Conservation (phyloP, 2,888 invertebrate genomes). For the Parnassius smintheus region DNA sequence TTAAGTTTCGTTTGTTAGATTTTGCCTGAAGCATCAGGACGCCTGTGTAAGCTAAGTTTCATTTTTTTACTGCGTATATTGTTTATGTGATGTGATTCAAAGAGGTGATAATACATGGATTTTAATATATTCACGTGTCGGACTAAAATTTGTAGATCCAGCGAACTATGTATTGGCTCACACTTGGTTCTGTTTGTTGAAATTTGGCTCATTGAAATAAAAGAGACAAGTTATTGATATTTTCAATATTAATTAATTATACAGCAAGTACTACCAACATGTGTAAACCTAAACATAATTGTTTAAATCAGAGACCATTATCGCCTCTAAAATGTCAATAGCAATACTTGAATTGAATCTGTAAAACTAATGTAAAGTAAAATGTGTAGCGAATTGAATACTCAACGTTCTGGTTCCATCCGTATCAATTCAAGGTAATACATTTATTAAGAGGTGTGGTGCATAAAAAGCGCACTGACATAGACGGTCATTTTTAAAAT, state of each 20-base stretch:
- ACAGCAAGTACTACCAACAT: constrained; percentile 24
- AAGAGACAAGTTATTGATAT: too few species aligned
- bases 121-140: constrained; percentile 20
- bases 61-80: constrained; percentile 34
- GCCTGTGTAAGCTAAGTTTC: constrained; percentile 10
- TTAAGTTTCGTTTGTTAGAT: constrained; percentile 52
- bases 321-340: background rate
- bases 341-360: constrained; percentile 1
- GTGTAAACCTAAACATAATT: constrained; percentile 27
- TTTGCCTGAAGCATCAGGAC: constrained; percentile 32
- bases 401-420: constrained; percentile 72
- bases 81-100: constrained; percentile 42
- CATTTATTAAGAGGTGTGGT: constrained; percentile 48
- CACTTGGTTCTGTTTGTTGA: too few species aligned
- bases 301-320: background rate
- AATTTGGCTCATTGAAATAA: too few species aligned
- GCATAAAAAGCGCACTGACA: constrained; percentile 23
- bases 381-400: constrained; percentile 64
- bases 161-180: too few species aligned
- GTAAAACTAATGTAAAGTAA: constrained; percentile 33
- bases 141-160: constrained; percentile 8
- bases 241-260: too few species aligned
- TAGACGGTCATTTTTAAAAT: too few species aligned
- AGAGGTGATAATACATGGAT: background rate
- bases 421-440: constrained; percentile 59